Evolutionary conservation across 2,797 vertebrate species (phyloP).

Genomic region (Chromobotia macracanthus): DNA sequence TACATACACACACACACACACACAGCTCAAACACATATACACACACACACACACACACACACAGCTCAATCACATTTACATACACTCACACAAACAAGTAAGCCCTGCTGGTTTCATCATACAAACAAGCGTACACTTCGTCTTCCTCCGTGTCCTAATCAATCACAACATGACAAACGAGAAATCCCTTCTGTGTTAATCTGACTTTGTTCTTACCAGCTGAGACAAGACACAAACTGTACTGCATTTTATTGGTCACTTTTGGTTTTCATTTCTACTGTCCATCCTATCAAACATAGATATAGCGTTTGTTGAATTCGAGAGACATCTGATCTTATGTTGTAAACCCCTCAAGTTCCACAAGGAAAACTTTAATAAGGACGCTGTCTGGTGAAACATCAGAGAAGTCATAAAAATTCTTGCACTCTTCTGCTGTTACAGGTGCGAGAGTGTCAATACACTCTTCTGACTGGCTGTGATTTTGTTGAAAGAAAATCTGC

Average conservation of each 20-base stretch:
- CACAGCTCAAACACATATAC: not conserved
- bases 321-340: too few species aligned
- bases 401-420: too few species aligned
- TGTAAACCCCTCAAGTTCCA: not conserved
- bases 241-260: not conserved
- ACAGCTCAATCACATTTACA: constrained; percentile 35
- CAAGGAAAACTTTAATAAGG: too few species aligned
- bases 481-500: too few species aligned
- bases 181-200: too few species aligned
- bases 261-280: not conserved
- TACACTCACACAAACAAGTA: not conserved
- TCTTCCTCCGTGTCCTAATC: not conserved
- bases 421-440: too few species aligned
- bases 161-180: not conserved
- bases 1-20: constrained; percentile 28
- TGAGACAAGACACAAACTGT: not conserved
- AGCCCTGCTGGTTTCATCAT: not conserved
- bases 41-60: not conserved
- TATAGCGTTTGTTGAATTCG: not conserved
- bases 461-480: too few species aligned
- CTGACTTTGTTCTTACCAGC: not conserved
- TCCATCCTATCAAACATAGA: not conserved
- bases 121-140: constrained; percentile 10
- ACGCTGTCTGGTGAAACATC: too few species aligned
- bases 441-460: too few species aligned